Evolutionary conservation across 2,113 vertebrate species (phyloP).

Genomic region (Piaya cayana): DNA sequence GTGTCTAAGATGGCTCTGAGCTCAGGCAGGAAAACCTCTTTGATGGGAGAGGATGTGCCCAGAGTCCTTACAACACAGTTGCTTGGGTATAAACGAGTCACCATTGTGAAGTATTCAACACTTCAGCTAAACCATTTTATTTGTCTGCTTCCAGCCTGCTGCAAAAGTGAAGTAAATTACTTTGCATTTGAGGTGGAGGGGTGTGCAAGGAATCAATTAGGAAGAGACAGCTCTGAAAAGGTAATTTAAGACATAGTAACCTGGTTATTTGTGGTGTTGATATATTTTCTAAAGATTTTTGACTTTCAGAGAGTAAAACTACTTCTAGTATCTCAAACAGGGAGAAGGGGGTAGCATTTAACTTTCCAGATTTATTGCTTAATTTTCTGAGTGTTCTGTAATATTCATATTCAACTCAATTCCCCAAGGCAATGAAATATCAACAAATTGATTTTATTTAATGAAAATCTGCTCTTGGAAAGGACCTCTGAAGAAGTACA

Average conservation of each 20-base stretch:
- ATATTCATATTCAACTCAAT: background rate
- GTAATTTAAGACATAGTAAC: background rate
- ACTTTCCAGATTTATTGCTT: background rate
- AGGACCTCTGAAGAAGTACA: background rate
- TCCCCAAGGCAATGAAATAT: background rate
- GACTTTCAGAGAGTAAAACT: background rate
- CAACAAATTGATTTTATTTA: conserved; percentile 2
- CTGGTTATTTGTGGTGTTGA: background rate
- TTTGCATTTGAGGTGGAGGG: background rate
- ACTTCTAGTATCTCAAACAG: background rate
- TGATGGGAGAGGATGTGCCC: background rate
- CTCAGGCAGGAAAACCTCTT: background rate
- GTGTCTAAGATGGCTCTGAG: background rate
- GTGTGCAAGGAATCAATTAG: background rate
- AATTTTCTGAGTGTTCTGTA: background rate
- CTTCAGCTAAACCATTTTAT: background rate
- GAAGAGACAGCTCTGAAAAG: background rate
- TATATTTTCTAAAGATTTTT: background rate
- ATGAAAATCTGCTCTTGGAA: background rate
- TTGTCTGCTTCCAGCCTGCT: background rate
- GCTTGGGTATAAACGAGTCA: rapidly evolving
- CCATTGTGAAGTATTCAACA: background rate
- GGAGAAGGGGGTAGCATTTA: background rate
- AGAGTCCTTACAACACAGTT: background rate
- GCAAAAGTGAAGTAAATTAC: background rate